Evolutionary conservation across 2,113 vertebrate species (phyloP).

Genomic region (Dendrocopos noguchii): DNA sequence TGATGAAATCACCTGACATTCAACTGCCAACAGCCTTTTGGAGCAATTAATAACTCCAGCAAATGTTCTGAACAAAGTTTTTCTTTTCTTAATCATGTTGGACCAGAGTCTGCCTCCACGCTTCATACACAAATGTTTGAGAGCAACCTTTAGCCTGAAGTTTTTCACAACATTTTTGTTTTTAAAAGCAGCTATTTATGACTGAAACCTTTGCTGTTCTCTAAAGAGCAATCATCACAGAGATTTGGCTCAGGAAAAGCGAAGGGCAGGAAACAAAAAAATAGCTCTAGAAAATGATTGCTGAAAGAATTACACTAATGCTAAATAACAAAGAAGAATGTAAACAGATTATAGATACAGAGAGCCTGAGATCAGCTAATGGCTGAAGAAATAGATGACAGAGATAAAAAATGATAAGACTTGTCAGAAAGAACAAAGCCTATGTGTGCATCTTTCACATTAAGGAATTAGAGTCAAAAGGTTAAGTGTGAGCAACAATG

Average conservation of each 20-base stretch:
- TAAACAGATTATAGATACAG: constrained; percentile 81
- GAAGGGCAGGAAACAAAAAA: constrained; percentile 53
- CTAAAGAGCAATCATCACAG: constrained; percentile 24
- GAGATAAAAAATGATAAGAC: constrained; percentile 81
- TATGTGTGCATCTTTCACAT: constrained; percentile 77
- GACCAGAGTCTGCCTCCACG: background rate
- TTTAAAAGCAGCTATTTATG: constrained; percentile 6
- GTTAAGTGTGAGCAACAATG: constrained; percentile 82
- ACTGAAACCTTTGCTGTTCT: constrained; percentile 12
- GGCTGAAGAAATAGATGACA: constrained; percentile 77
- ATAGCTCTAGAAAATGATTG: constrained; percentile 52
- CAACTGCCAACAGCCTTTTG: background rate
- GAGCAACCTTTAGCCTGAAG: background rate
- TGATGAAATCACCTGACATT: background rate
- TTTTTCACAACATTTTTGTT: background rate
- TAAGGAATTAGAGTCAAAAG: constrained; percentile 80
- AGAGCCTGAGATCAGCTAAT: constrained; percentile 75
- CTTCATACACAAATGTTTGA: background rate
- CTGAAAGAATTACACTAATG: constrained; percentile 72
- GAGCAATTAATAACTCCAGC: background rate
- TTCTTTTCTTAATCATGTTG: background rate
- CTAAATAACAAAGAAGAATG: constrained; percentile 81
- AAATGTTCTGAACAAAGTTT: background rate
- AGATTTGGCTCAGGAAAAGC: constrained; percentile 53
- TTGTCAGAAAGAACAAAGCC: constrained; percentile 82